A percentile compares a stretch with the other conserved stretches of the same genome.
Evolutionary conservation across 2,113 vertebrate species (phyloP).

Genomic region (Symphodus melops): DNA sequence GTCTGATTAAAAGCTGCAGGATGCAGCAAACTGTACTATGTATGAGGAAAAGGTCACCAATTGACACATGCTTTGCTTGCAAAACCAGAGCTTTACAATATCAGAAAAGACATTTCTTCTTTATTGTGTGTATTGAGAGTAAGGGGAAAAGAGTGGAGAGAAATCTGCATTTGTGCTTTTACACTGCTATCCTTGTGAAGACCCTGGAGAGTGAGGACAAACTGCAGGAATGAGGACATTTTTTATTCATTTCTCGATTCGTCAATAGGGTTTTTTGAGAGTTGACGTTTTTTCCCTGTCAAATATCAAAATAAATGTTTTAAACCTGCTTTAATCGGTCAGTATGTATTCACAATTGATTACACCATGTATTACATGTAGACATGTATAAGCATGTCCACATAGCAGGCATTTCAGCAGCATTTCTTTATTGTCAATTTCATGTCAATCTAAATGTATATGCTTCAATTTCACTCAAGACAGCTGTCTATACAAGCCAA

Average conservation of each 20-base stretch:
- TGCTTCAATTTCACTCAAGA: background rate
- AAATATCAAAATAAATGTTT: too few species aligned
- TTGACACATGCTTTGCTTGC: conserved; percentile 66
- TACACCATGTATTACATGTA: background rate
- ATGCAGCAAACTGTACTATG: conserved; percentile 58
- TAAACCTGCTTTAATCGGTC: too few species aligned
- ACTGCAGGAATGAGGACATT: background rate
- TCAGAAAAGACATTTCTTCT: conserved; percentile 44
- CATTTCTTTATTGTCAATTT: background rate
- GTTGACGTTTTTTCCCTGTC: too few species aligned
- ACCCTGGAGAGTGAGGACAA: background rate
- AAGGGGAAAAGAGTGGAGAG: conserved; percentile 25
- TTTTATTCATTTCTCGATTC: background rate
- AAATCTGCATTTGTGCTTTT: background rate
- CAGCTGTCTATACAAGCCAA: background rate
- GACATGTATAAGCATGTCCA: background rate
- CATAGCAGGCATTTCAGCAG: background rate
- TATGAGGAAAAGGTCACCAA: conserved; percentile 63
- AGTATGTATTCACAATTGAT: background rate
- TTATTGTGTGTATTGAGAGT: conserved; percentile 34
- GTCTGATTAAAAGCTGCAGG: conserved; percentile 65
- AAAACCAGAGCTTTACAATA: conserved; percentile 48
- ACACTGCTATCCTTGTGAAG: background rate
- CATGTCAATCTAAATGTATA: background rate
- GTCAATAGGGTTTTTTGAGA: background rate